Base-by-base conservation (phyloP, 2,888 invertebrate genomes). In the Calameuta pallipes region DNA sequence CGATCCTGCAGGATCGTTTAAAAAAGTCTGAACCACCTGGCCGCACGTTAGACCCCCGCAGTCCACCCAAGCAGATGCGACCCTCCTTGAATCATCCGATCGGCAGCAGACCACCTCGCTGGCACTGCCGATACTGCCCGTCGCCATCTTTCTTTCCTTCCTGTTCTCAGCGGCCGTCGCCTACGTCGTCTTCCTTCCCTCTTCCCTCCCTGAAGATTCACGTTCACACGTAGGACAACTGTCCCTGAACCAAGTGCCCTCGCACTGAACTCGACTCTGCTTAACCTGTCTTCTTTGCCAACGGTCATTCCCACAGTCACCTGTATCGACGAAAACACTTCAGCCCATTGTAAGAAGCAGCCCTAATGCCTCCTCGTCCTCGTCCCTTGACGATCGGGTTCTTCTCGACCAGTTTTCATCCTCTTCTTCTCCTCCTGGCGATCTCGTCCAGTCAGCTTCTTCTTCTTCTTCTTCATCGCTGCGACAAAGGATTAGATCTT, bases 271-370 rank as follows among this genome's bases (percentile, higher is more conserved):
- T 70, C 70, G 70, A 41, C 41, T 41, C 70, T 4, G 30, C 70
- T 70, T 33, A 70, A 70, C 74, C 74, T 74, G 74, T 74, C 74
- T 70, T 74, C 74, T 69, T 71, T 69, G 78, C 83, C 88, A 90
- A 90, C 90, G 90, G 90, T 87, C 89, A 90, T 90, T 90, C 90
- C 90, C 90, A 90, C 90, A 90, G 89, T 90, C 90, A 90, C 90
- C 90, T 90, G 90, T 89, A 81, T 84, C 85, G 77, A 41, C 81
- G 84, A 84, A 85, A 85, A 88, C 85, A 85, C 83, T 87, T 84
- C 84, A 80, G 81, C 80, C 86, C 85, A 88, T 89, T 89, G 87
- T 88, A 84, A 83, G 78, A 82, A 83, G 76, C 83, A 82, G 83
- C 87, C 88, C 86, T 86, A 87, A 89, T 86, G 79, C 84, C 70